phyloP scores from a whole-genome alignment of 1,140 invertebrate species.

The Cyrtorhinus lividipennis region DNA sequence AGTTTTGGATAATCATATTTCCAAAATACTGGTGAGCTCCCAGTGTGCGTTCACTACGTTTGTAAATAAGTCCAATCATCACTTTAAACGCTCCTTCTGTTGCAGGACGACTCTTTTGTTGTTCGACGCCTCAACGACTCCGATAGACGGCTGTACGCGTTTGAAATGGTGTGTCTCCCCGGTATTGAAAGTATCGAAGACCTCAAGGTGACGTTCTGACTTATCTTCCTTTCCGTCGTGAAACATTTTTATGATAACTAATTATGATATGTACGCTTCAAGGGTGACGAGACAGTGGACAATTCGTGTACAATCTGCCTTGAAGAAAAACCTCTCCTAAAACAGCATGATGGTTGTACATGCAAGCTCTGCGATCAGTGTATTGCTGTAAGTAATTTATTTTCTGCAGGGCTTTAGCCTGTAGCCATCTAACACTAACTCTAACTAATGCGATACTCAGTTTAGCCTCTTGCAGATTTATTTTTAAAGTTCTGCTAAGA shows the following conservation, averaged over 20 bases:
- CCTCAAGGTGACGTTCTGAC: slow-evolving; percentile 12
- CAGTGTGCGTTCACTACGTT: too few relatives aligned
- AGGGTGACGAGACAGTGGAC: slow-evolving; percentile 10
- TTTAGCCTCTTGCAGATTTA: too few relatives aligned
- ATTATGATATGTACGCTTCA: too few relatives aligned
- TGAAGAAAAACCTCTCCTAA: slow-evolving; percentile 43
- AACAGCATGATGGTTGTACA: slow-evolving; percentile 39
- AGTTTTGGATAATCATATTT: slow-evolving; percentile 48
- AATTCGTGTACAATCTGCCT: slow-evolving; percentile 44
- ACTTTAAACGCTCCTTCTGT: slow-evolving; percentile 22
- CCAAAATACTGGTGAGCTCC: slow-evolving; percentile 44
- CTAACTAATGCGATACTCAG: too few relatives aligned
- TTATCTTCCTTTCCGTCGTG: too few relatives aligned
- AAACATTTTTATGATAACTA: too few relatives aligned
- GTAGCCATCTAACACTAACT: neutral
- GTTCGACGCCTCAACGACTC: slow-evolving; percentile 39
- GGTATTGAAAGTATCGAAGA: slow-evolving; percentile 14
- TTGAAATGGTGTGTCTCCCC: slow-evolving; percentile 30
- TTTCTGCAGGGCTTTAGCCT: neutral
- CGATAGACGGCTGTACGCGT: slow-evolving; percentile 40
- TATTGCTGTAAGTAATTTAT: slow-evolving; percentile 41
- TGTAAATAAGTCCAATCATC: neutral
- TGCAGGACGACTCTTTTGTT: slow-evolving; percentile 41
- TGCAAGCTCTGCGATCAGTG: slow-evolving; percentile 44
- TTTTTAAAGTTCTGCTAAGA: too few relatives aligned